Evolutionary conservation across 2,113 vertebrate species (phyloP).

Genomic region (Empidonax traillii): DNA sequence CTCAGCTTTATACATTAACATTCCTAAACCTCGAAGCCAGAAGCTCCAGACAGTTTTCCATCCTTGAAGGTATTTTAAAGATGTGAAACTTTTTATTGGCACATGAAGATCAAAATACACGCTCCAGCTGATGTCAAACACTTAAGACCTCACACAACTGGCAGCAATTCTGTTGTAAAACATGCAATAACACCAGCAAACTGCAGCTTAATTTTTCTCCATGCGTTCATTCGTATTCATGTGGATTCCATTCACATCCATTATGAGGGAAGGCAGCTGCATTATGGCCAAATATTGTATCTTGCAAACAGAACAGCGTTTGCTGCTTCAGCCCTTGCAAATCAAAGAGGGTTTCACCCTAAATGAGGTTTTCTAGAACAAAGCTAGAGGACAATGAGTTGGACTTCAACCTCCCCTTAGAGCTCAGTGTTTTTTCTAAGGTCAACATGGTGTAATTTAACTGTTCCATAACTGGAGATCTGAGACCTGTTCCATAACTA

Average conservation of each 20-base stretch:
- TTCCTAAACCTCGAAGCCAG: background rate
- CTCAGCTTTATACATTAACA: background rate
- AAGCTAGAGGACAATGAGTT: background rate
- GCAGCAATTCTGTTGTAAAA: conserved; percentile 11
- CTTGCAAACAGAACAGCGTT: background rate
- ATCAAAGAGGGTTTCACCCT: background rate
- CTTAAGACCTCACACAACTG: background rate
- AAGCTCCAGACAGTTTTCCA: background rate
- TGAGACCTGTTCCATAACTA: background rate
- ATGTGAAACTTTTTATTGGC: background rate
- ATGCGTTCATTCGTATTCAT: background rate
- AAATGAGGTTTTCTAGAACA: background rate
- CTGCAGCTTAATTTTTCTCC: background rate
- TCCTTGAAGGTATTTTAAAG: background rate
- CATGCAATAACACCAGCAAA: background rate
- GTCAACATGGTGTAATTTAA: background rate
- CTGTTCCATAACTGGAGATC: background rate
- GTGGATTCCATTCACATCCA: background rate
- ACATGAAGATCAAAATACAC: background rate
- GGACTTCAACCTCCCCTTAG: background rate
- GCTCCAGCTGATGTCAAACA: background rate
- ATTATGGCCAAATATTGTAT: background rate
- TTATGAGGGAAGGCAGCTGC: background rate
- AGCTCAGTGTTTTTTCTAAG: background rate
- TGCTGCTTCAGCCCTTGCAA: background rate